These are phyloP conservation scores for Oscheius sp. DNA, from an alignment of 2,888 invertebrate genomes.

Conservation along the genomic window DNA sequence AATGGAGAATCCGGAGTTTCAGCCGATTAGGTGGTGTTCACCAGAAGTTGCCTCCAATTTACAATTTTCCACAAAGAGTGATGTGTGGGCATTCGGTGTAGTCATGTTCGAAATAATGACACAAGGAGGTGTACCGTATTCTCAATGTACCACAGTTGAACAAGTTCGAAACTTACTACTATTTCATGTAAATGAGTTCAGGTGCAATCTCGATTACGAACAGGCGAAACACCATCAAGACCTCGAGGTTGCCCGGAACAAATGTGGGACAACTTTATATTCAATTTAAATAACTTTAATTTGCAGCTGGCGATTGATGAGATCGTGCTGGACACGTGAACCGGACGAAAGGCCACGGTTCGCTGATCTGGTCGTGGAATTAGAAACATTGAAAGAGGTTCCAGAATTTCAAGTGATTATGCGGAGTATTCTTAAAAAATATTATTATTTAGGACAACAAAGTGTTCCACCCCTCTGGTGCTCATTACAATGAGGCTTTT, in stretches of 20 bases:
- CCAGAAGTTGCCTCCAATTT: slow-evolving; percentile 95
- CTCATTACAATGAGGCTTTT: slow-evolving; percentile 46
- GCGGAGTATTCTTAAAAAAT: background rate
- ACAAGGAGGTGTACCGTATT: slow-evolving; percentile 95
- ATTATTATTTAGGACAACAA: slow-evolving; percentile 41
- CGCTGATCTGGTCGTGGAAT: slow-evolving; percentile 54
- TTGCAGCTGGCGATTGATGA: slow-evolving; percentile 59
- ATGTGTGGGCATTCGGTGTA: slow-evolving; percentile 84
- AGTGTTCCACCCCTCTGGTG: slow-evolving; percentile 42
- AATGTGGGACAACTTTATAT: background rate
- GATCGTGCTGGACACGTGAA: slow-evolving; percentile 53
- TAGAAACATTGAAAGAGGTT: slow-evolving; percentile 63
- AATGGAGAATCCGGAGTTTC: slow-evolving; percentile 87
- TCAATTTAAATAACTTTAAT: background rate
- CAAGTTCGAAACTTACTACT: background rate
- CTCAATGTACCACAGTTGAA: slow-evolving; percentile 83
- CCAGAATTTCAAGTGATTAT: slow-evolving; percentile 48
- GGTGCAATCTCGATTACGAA: slow-evolving; percentile 15
- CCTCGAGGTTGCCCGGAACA: slow-evolving; percentile 25
- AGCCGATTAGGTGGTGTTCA: slow-evolving; percentile 98
- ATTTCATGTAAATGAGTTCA: slow-evolving; percentile 1
- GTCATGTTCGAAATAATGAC: slow-evolving; percentile 97
- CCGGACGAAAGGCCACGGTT: slow-evolving; percentile 57
- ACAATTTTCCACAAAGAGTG: slow-evolving; percentile 94
- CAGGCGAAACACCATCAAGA: slow-evolving; percentile 15